Conservation (phyloP, 2,797 vertebrate species). For the Bovichtus variegatus region DNA sequence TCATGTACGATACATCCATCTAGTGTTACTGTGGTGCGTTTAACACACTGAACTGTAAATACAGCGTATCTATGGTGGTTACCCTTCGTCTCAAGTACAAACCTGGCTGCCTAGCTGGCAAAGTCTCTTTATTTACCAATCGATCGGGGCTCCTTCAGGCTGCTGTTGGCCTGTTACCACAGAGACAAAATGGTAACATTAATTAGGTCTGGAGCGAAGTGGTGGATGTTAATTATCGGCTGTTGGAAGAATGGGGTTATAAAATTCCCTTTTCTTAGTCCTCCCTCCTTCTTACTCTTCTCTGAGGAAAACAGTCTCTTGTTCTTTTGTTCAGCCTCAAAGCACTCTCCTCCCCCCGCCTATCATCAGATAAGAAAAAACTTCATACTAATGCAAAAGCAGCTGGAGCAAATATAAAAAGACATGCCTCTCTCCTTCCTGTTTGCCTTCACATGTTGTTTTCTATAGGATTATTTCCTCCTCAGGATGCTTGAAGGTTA, state of each 20-base stretch:
- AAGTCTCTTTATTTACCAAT: slow-evolving; percentile 11
- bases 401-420: slow-evolving; percentile 33
- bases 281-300: slow-evolving; percentile 38
- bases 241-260: slow-evolving; percentile 32
- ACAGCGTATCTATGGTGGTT: no score
- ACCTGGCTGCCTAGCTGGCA: neutral
- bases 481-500: slow-evolving; percentile 23
- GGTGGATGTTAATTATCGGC: slow-evolving; percentile 59
- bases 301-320: slow-evolving; percentile 52
- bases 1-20: no score
- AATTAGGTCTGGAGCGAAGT: slow-evolving; percentile 53
- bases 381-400: slow-evolving; percentile 27
- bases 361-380: slow-evolving; percentile 50
- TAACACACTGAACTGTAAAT: no score
- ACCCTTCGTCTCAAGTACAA: no score
- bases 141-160: slow-evolving; percentile 27
- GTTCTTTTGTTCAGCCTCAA: slow-evolving; percentile 48
- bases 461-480: slow-evolving; percentile 39
- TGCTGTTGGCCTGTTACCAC: slow-evolving; percentile 19
- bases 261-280: slow-evolving; percentile 38
- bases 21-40: no score
- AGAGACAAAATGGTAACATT: slow-evolving; percentile 32
- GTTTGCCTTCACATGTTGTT: slow-evolving; percentile 25
- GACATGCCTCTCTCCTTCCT: neutral
- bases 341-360: slow-evolving; percentile 34